phyloP scores from a whole-genome alignment of 1,140 invertebrate genomes.

The Limonius californicus region DNA sequence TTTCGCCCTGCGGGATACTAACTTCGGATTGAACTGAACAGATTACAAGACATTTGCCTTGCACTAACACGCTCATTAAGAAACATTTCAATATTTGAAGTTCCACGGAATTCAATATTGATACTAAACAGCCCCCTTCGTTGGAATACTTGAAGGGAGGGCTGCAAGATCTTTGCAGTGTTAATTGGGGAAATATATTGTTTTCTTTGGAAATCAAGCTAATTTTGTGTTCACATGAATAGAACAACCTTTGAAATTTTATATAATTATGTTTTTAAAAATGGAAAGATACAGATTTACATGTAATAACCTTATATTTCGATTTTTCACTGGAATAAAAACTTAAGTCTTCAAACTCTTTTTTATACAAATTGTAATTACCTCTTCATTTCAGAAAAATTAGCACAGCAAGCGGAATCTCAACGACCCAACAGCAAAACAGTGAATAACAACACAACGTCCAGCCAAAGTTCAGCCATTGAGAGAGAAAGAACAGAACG shows the following conservation, averaged over 20 bases:
- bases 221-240: too few species aligned
- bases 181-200: too few species aligned
- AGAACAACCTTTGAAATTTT: too few species aligned
- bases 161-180: too few species aligned
- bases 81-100: background rate
- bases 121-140: background rate
- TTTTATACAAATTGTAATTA: background rate
- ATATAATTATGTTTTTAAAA: too few species aligned
- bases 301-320: too few species aligned
- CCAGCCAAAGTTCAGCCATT: slow-evolving; percentile 7
- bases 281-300: too few species aligned
- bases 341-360: too few species aligned
- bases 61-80: slow-evolving; percentile 9
- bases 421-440: slow-evolving; percentile 28
- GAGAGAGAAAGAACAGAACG: slow-evolving; percentile 27
- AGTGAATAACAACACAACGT: slow-evolving; percentile 20
- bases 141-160: too few species aligned
- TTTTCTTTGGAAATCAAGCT: too few species aligned
- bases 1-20: slow-evolving; percentile 22
- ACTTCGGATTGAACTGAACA: slow-evolving; percentile 27
- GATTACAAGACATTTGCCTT: slow-evolving; percentile 28
- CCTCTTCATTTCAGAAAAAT: slow-evolving; percentile 35
- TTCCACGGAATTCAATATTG: background rate
- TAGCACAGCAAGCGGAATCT: slow-evolving; percentile 33
- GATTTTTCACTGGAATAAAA: too few species aligned